A percentile compares a stretch with the other conserved stretches of the same genome.
Conservation (phyloP, 1,140 invertebrate genomes). For the Triops cancriformis region DNA sequence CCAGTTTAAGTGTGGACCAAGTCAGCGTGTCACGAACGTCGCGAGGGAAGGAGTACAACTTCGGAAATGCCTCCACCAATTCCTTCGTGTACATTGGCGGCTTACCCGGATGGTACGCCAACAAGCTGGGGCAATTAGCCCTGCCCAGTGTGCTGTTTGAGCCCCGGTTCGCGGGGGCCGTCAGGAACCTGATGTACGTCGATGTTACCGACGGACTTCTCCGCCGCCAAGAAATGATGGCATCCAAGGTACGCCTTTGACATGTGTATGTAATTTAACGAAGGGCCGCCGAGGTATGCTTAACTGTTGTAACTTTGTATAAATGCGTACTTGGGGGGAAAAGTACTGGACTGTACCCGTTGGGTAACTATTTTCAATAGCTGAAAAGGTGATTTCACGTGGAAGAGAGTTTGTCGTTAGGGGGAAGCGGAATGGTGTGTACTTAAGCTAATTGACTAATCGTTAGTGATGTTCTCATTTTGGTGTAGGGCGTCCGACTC, state of each 20-base stretch:
- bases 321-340: too few species aligned
- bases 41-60: slow-evolving; percentile 72
- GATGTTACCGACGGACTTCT: slow-evolving; percentile 53
- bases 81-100: slow-evolving; percentile 87
- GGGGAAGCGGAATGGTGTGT: not conserved
- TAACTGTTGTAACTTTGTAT: too few species aligned
- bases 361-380: not conserved
- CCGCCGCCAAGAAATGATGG: slow-evolving; percentile 45
- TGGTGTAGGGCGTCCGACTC: slow-evolving; percentile 51
- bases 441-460: slow-evolving; percentile 18
- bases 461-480: slow-evolving; percentile 27
- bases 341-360: too few species aligned
- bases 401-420: not conserved
- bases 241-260: slow-evolving; percentile 56
- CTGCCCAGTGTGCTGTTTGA: slow-evolving; percentile 84
- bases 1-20: slow-evolving; percentile 70
- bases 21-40: slow-evolving; percentile 47
- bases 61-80: slow-evolving; percentile 72
- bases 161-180: slow-evolving; percentile 63
- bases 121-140: slow-evolving; percentile 68
- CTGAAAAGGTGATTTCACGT: too few species aligned
- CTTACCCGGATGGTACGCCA: slow-evolving; percentile 79
- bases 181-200: slow-evolving; percentile 76
- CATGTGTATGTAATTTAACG: too few species aligned
- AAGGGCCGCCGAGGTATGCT: too few species aligned